These are phyloP conservation scores for Berghia stephanieae DNA, from an alignment of 1,140 invertebrate species.

Conservation along the genomic window DNA sequence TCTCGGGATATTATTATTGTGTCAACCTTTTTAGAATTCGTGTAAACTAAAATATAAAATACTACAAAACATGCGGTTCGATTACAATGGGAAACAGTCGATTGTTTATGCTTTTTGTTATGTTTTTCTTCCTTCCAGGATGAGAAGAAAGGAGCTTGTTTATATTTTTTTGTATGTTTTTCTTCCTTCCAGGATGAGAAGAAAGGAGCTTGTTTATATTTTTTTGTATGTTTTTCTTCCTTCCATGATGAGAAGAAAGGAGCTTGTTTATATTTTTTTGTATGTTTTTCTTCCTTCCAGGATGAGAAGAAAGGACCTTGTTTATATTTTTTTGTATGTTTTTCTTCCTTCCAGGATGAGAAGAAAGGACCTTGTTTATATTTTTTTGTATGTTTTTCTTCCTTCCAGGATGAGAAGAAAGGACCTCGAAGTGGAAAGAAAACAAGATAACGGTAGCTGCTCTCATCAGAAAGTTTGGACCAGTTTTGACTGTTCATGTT, in stretches of 20 bases:
- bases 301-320: too few relatives aligned
- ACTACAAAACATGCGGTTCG: too few relatives aligned
- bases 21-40: too few relatives aligned
- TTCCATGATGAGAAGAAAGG: not conserved
- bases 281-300: not conserved
- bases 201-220: not conserved
- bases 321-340: not conserved
- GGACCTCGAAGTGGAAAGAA: constrained; percentile 18
- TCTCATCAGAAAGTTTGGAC: too few relatives aligned
- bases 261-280: not conserved
- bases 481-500: too few relatives aligned
- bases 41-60: too few relatives aligned
- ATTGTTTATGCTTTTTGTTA: not conserved
- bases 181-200: not conserved
- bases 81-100: not conserved
- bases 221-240: not conserved
- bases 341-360: not conserved
- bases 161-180: not conserved
- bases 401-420: constrained; percentile 15
- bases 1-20: too few relatives aligned
- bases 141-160: constrained; percentile 11
- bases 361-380: too few relatives aligned
- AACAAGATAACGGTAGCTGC: constrained; percentile 11
- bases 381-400: not conserved
- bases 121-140: not conserved